Evolutionary conservation across 2,113 vertebrate genomes (phyloP), one percentile per base, ranked within the genome.

Genomic region (Lepus europaeus): DNA sequence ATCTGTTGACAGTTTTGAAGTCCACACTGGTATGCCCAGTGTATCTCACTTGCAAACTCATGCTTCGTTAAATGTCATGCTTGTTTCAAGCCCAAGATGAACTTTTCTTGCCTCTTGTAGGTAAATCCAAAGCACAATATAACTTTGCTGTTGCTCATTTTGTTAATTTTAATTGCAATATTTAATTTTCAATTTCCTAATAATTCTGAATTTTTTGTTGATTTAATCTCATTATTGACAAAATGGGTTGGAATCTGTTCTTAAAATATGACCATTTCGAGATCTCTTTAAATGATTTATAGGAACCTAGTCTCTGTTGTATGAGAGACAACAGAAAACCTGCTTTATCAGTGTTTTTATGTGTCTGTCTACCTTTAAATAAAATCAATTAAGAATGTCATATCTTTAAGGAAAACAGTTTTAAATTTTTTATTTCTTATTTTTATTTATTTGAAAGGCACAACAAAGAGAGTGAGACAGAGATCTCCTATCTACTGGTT

Each of bases 301-400:
- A 89, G 4, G 76, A 68, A 93, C 72, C 45, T 83, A 63, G 63
- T 64, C 69, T 83, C 51, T 22, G 0, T 23, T 81, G 53, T 10
- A 9, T 86, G n/a, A 76, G 22, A 89, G 22, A 81, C 16, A 91
- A 91, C 39, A 80, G 20, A 81, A 17, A 92, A 39, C 61, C 39
- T 89, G 2, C 2, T 74, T 74, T 84, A 6, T 63, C 27, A 23
- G 20, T 51, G 51, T 79, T 93, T 68, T 36, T 33, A 11, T 61
- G 73, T 78, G 19, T 85, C 39, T 84, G 74, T 73, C 59, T 87
- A 33, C 78, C 59, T 79, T 36, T 25, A 87, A 17, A 6, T 76
- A 31, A 77, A 49, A 68, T 91, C n/a, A 79, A 45, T 74, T 25
- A 74, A 89, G 36, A 96, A 91, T 69, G 78, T 61, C 27, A 77